Percentiles rank a stretch among this genome's conserved stretches.
phyloP scores from a whole-genome alignment of 2,888 invertebrate species.

The Furcula furcula region DNA sequence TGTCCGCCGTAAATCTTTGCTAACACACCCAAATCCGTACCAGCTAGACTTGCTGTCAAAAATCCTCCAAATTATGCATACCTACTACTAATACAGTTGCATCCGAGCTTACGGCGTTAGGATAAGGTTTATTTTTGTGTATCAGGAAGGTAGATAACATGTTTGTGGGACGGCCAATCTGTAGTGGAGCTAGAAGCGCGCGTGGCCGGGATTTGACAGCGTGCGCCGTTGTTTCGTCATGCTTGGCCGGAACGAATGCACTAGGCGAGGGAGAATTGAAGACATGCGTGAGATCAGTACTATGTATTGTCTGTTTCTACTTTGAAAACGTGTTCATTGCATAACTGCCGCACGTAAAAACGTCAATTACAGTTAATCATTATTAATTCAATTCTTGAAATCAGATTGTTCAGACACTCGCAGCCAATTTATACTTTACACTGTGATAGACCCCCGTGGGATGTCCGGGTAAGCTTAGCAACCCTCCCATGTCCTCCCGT shows the following conservation, averaged over 20 bases:
- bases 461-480: too few species aligned
- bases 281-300: constrained; percentile 33
- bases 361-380: too few species aligned
- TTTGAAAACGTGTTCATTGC: too few species aligned
- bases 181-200: constrained; percentile 51
- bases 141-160: constrained; percentile 4
- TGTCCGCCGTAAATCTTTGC: constrained; percentile 53
- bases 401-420: too few species aligned
- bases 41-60: constrained; percentile 34
- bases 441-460: too few species aligned
- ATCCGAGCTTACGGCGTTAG: neutral
- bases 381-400: too few species aligned
- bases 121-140: constrained; percentile 24
- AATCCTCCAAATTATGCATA: constrained; percentile 27
- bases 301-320: constrained; percentile 16
- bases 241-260: constrained; percentile 75
- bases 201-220: constrained; percentile 69
- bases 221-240: constrained; percentile 65
- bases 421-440: too few species aligned
- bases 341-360: too few species aligned
- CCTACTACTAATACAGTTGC: constrained; percentile 2
- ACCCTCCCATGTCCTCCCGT: too few species aligned
- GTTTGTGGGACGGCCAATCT: constrained; percentile 38
- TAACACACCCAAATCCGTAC: constrained; percentile 50
- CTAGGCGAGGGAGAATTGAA: constrained; percentile 51